Percentiles rank a stretch among this genome's conserved stretches.
Conservation (phyloP, 2,113 vertebrate genomes). For the Glaucidium brasilianum region DNA sequence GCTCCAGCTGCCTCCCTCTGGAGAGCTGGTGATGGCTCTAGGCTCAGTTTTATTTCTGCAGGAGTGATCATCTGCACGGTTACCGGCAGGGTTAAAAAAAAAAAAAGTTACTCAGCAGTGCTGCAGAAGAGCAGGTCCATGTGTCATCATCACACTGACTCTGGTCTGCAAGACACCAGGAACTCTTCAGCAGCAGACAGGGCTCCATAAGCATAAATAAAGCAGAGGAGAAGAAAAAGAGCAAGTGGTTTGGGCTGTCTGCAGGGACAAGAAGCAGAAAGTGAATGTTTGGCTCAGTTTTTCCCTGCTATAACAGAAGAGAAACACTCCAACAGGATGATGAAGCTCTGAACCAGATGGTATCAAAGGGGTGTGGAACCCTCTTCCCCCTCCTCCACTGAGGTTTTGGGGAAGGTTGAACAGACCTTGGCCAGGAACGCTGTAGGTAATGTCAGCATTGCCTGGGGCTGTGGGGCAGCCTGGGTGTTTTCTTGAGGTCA, state of each 20-base stretch:
- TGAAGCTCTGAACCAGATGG: background rate
- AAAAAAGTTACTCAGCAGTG: background rate
- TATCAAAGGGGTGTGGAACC: background rate
- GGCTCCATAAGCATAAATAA: background rate
- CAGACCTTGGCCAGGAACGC: background rate
- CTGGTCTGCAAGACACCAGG: background rate
- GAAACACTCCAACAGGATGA: background rate
- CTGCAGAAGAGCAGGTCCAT: background rate
- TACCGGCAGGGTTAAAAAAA: too few relatives aligned
- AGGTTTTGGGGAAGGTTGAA: background rate
- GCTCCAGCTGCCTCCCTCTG: background rate
- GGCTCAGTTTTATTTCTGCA: background rate
- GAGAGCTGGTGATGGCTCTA: background rate
- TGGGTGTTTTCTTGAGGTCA: background rate
- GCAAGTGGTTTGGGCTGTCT: background rate
- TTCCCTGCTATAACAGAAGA: background rate
- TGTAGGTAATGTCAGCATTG: background rate
- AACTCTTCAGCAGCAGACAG: background rate
- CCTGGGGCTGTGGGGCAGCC: background rate
- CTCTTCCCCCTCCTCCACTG: background rate
- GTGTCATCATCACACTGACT: background rate
- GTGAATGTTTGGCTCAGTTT: fast-evolving
- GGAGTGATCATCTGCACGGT: background rate
- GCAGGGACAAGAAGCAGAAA: background rate
- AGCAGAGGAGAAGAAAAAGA: background rate